Conservation (phyloP, 2,888 invertebrate genomes). For the Cerastis leucographa region DNA sequence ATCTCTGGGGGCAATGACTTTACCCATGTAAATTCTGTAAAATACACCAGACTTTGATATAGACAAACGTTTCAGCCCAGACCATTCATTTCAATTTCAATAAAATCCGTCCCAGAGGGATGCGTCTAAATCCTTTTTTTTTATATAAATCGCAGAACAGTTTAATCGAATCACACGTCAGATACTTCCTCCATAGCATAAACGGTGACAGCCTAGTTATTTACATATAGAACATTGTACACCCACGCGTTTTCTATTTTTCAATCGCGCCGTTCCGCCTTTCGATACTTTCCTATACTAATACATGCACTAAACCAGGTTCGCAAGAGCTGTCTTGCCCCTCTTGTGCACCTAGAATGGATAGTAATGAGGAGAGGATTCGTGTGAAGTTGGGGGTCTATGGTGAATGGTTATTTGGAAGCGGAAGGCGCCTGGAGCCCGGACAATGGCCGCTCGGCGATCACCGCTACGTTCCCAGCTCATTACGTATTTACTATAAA, state of each 20-base stretch:
- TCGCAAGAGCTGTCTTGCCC: conserved; percentile 72
- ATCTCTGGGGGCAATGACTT: not conserved
- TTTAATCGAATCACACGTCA: conserved; percentile 65
- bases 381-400: conserved; percentile 79
- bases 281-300: conserved; percentile 88
- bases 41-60: conserved; percentile 7
- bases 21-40: not conserved
- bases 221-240: conserved; percentile 79
- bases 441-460: conserved; percentile 88
- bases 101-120: conserved; percentile 22
- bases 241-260: conserved; percentile 87
- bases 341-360: conserved; percentile 66
- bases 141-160: conserved; percentile 53
- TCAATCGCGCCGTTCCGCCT: conserved; percentile 88
- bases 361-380: conserved; percentile 73
- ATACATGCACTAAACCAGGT: conserved; percentile 77
- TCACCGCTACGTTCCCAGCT: conserved; percentile 87
- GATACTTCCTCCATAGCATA: conserved; percentile 70
- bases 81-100: conserved; percentile 35
- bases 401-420: conserved; percentile 76
- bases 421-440: conserved; percentile 86
- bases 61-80: conserved; percentile 8
- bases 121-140: conserved; percentile 44
- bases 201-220: conserved; percentile 77
- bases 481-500: conserved; percentile 88